These are phyloP conservation scores for Chaenocephalus aceratus DNA, from an alignment of 2,113 vertebrate genomes.

Conservation along the genomic window DNA sequence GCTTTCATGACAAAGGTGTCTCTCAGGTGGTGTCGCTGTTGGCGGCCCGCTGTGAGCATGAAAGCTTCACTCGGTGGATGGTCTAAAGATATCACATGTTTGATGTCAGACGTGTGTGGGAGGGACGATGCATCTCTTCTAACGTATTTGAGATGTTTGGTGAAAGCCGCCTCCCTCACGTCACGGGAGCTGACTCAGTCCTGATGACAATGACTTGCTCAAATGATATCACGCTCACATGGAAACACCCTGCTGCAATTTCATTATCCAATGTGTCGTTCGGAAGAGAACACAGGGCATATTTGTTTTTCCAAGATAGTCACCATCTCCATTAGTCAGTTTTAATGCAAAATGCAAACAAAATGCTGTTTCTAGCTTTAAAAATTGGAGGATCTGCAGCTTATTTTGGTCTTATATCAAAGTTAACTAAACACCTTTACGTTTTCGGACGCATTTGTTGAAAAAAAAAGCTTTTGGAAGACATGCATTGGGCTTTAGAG, in stretches of 20 bases:
- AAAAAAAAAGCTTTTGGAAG: neutral
- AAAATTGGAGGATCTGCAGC: too few species aligned
- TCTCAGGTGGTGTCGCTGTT: neutral
- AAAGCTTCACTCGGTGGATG: neutral
- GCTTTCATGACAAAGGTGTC: neutral
- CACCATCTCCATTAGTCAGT: neutral
- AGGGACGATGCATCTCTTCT: neutral
- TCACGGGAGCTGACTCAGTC: neutral
- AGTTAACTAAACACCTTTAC: neutral
- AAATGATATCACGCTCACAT: neutral
- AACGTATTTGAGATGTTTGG: neutral
- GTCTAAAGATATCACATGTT: neutral
- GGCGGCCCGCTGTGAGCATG: neutral
- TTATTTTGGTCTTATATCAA: too few species aligned
- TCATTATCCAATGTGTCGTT: neutral
- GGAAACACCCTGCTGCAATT: neutral
- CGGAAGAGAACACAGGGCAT: neutral
- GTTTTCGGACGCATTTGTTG: too few species aligned
- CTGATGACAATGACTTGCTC: neutral
- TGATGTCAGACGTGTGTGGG: slow-evolving; percentile 9
- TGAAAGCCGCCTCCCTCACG: neutral
- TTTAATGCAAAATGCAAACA: too few species aligned
- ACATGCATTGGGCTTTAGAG: neutral
- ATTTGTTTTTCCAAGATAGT: neutral
- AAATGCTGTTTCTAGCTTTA: too few species aligned